These are phyloP conservation scores for Teleogryllus occipitalis DNA, from an alignment of 1,140 invertebrate genomes.

Conservation along the genomic window DNA sequence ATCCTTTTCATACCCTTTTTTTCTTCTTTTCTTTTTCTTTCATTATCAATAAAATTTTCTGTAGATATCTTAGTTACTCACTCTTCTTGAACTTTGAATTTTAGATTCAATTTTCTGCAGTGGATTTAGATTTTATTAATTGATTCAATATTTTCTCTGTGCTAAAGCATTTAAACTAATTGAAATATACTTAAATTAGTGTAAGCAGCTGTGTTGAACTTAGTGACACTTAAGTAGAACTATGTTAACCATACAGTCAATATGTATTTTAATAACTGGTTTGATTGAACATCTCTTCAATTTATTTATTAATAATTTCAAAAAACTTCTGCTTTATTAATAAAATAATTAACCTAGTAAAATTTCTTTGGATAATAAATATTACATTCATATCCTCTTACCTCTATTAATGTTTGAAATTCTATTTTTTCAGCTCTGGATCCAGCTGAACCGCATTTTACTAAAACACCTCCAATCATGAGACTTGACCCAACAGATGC, in stretches of 20 bases:
- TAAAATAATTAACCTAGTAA: neutral
- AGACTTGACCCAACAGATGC: conserved; percentile 78
- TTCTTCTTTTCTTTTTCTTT: too few relatives aligned
- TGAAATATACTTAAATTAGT: too few relatives aligned
- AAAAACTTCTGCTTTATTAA: neutral
- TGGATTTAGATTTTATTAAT: too few relatives aligned
- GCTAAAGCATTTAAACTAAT: too few relatives aligned
- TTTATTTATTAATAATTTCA: neutral
- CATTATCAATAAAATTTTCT: neutral
- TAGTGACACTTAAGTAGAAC: too few relatives aligned
- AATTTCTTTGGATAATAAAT: neutral
- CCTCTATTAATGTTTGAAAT: neutral
- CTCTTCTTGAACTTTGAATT: neutral
- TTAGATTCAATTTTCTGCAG: neutral
- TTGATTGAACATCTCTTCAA: too few relatives aligned
- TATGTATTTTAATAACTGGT: too few relatives aligned
- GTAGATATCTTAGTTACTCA: neutral
- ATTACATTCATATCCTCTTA: too few relatives aligned
- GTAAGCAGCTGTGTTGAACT: too few relatives aligned
- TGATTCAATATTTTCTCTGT: too few relatives aligned
- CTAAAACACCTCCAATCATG: conserved; percentile 68
- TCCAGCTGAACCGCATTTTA: conserved; percentile 87
- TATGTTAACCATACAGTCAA: too few relatives aligned
- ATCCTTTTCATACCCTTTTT: too few relatives aligned
- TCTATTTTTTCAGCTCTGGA: conserved; percentile 59